phyloP scores from a whole-genome alignment of 92 coral and sea anemone species.

The Palythoa grandis region DNA sequence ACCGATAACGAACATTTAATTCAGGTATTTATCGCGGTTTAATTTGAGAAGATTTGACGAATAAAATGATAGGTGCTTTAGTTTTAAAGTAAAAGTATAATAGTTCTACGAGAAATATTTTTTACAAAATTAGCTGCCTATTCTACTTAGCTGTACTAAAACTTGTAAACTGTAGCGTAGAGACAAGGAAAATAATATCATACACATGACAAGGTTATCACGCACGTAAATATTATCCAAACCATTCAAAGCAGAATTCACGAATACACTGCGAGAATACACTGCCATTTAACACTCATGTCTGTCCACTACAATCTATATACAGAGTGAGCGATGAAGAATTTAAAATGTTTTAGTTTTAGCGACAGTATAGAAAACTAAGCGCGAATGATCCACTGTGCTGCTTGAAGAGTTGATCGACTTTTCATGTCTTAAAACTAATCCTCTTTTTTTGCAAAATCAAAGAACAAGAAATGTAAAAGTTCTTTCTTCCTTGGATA shows the following conservation, averaged over 20 bases:
- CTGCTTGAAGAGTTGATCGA: not conserved
- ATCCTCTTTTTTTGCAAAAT: not conserved
- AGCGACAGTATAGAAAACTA: not conserved
- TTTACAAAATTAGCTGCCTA: not conserved
- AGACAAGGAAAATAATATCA: not conserved
- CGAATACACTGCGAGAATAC: not conserved
- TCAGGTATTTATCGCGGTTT: not conserved
- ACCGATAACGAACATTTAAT: not conserved
- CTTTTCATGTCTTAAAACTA: conserved; percentile 6
- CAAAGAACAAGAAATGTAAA: not conserved
- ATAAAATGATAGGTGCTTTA: not conserved
- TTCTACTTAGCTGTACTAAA: not conserved
- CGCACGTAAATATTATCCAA: not conserved
- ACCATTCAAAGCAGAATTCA: not conserved
- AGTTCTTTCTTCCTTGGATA: too few species aligned
- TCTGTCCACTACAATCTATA: not conserved
- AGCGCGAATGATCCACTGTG: not conserved
- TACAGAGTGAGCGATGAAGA: too few species aligned
- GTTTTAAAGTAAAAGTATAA: not conserved
- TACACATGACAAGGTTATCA: not conserved
- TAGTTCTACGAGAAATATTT: not conserved
- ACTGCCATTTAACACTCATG: not conserved
- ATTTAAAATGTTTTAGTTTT: not conserved
- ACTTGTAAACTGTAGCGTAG: not conserved
- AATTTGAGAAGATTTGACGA: not conserved